Evolutionary conservation across 2,113 vertebrate species (phyloP).

Genomic region (Xyrauchen texanus): DNA sequence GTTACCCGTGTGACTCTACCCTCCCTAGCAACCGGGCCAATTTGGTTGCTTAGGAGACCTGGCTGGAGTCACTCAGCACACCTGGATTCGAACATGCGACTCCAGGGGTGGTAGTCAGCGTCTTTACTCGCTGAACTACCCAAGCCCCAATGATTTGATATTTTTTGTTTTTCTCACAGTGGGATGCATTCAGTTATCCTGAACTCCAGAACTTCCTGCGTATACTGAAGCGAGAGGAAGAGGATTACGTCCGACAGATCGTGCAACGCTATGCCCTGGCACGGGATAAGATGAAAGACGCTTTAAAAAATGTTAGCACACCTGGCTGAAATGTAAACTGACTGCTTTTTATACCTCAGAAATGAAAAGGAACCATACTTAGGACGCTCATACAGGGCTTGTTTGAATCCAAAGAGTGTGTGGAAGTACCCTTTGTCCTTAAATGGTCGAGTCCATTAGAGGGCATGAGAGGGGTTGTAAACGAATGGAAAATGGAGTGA

Average conservation of each 20-base stretch:
- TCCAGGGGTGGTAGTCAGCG: no score
- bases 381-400: neutral
- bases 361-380: neutral
- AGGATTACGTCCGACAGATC: conserved; percentile 87
- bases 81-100: no score
- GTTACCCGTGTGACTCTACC: no score
- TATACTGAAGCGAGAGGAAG: conserved; percentile 93
- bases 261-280: conserved; percentile 83
- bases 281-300: conserved; percentile 84
- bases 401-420: conserved; percentile 34
- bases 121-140: no score
- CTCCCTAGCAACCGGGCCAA: no score
- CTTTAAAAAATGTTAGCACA: conserved; percentile 72
- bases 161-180: conserved; percentile 72
- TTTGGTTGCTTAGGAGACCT: no score
- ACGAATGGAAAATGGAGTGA: neutral
- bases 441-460: neutral
- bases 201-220: conserved; percentile 93
- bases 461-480: neutral
- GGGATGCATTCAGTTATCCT: conserved; percentile 94
- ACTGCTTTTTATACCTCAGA: neutral
- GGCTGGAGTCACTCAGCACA: no score
- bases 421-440: neutral
- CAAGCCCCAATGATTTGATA: neutral
- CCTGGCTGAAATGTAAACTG: conserved; percentile 76